These are phyloP conservation scores for Enchytraeus crypticus DNA, from an alignment of 2,888 invertebrate genomes.

Conservation along the genomic window DNA sequence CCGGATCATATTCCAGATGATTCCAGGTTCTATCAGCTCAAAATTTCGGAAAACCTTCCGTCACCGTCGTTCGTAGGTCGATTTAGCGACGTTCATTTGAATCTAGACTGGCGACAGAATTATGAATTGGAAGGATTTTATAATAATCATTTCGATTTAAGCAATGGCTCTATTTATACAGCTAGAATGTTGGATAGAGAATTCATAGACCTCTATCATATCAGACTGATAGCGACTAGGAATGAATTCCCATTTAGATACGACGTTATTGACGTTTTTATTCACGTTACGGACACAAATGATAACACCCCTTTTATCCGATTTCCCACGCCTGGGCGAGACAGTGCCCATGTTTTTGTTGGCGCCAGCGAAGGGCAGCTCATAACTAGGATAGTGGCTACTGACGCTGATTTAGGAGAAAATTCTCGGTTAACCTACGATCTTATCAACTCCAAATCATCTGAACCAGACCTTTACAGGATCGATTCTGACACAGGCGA, in stretches of 20 bases:
- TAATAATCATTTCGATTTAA: too few species aligned
- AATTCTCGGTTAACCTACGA: constrained; percentile 64
- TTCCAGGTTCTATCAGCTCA: not conserved
- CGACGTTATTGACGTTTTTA: constrained; percentile 55
- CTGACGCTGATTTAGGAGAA: constrained; percentile 79
- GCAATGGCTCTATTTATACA: too few species aligned
- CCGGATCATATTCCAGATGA: not conserved
- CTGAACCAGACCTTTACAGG: not conserved
- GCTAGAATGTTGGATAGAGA: too few species aligned
- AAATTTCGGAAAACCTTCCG: too few species aligned
- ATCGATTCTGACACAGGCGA: constrained; percentile 4
- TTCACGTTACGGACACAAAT: constrained; percentile 22
- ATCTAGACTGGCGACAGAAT: too few species aligned
- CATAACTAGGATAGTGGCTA: constrained; percentile 58
- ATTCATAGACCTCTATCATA: too few species aligned
- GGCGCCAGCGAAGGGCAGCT: constrained; percentile 5
- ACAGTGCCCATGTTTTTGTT: constrained; percentile 7
- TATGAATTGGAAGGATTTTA: too few species aligned
- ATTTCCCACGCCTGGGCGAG: constrained; percentile 20
- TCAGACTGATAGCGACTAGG: too few species aligned
- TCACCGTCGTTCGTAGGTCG: too few species aligned
- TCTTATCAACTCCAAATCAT: not conserved
- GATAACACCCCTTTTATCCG: constrained; percentile 23
- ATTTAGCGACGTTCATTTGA: too few species aligned
- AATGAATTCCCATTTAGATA: too few species aligned